These are phyloP conservation scores for Oryzaephilus surinamensis DNA, from an alignment of 1,140 invertebrate species.

Conservation along the genomic window DNA sequence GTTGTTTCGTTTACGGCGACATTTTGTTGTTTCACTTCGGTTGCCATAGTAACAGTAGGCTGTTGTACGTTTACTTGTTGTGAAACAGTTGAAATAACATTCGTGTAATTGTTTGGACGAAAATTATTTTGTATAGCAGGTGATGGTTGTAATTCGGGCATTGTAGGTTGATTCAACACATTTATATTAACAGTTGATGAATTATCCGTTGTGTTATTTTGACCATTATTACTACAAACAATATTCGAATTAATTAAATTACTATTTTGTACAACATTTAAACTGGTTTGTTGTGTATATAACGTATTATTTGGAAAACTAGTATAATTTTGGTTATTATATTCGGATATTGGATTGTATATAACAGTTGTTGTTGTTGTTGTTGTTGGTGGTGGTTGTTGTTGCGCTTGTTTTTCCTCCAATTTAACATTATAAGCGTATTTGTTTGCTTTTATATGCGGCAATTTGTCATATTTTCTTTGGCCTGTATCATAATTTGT, in stretches of 20 bases:
- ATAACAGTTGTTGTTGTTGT: slow-evolving; percentile 1
- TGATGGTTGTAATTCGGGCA: neutral
- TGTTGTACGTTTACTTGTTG: too few species aligned
- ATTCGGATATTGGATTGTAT: slow-evolving; percentile 8
- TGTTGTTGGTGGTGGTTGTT: slow-evolving; percentile 9
- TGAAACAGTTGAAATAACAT: slow-evolving; percentile 1
- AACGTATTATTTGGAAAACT: too few species aligned
- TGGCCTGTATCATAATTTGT: slow-evolving; percentile 10
- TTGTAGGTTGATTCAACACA: slow-evolving; percentile 11
- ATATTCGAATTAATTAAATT: too few species aligned
- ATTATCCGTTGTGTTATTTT: slow-evolving; percentile 7
- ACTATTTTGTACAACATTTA: neutral
- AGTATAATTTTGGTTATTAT: neutral
- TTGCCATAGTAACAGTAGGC: neutral
- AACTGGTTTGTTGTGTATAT: too few species aligned
- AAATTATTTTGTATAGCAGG: neutral
- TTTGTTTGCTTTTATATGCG: slow-evolving; percentile 19
- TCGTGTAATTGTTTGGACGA: neutral
- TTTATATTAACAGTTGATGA: slow-evolving; percentile 16
- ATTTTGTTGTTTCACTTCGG: neutral
- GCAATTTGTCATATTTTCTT: slow-evolving; percentile 16
- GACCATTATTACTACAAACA: too few species aligned
- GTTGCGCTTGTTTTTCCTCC: slow-evolving; percentile 9
- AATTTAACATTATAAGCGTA: slow-evolving; percentile 14
- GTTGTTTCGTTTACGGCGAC: slow-evolving; percentile 1